These are phyloP conservation scores for Protaetia brevitarsis DNA, from an alignment of 1,140 invertebrate species.

Conservation along the genomic window DNA sequence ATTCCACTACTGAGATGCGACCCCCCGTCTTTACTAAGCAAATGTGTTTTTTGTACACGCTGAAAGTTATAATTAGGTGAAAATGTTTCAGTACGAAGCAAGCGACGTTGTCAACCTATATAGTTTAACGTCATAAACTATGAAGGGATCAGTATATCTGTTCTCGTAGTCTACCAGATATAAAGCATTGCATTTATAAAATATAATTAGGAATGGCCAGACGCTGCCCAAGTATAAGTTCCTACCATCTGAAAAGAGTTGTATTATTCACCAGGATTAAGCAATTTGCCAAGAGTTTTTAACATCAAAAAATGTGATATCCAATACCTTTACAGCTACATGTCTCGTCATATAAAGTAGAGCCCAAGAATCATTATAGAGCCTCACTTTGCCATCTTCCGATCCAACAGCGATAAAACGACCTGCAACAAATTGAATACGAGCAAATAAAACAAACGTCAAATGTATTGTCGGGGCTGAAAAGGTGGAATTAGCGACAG, in stretches of 20 bases:
- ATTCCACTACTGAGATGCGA: constrained; percentile 38
- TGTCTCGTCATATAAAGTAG: constrained; percentile 34
- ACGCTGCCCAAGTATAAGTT: background rate
- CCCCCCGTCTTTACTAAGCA: constrained; percentile 44
- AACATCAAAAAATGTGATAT: constrained; percentile 39
- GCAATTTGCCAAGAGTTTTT: background rate
- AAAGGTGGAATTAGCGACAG: too few species aligned
- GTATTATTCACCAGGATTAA: background rate
- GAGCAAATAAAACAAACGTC: too few species aligned
- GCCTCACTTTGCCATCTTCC: constrained; percentile 41
- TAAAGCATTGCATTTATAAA: constrained; percentile 25
- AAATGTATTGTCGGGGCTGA: too few species aligned
- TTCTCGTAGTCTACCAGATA: constrained; percentile 24
- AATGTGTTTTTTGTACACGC: constrained; percentile 42
- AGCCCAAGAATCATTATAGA: constrained; percentile 40
- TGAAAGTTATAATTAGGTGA: constrained; percentile 26
- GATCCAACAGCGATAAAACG: constrained; percentile 41
- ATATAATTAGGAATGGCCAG: background rate
- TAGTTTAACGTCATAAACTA: constrained; percentile 27
- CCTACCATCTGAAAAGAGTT: background rate
- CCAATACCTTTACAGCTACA: constrained; percentile 38
- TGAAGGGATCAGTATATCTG: constrained; percentile 2
- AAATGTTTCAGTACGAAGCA: background rate
- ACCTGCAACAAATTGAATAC: too few species aligned
- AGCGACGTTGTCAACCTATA: constrained; percentile 9